A percentile compares a stretch with the other conserved stretches of the same genome.
These are phyloP conservation scores for Tachina grossa DNA, from an alignment of 2,888 invertebrate genomes.

Conservation along the genomic window DNA sequence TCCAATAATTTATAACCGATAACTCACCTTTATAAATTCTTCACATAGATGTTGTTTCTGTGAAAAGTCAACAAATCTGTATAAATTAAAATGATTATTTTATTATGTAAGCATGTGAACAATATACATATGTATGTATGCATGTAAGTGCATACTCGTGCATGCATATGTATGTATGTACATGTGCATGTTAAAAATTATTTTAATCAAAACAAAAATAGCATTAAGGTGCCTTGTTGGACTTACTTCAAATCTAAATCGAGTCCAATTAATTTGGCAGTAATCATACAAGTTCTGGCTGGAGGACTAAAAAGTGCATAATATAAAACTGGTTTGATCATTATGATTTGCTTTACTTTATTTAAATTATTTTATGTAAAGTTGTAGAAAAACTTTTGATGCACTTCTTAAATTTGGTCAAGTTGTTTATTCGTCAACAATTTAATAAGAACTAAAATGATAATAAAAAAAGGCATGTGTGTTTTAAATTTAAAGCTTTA, in stretches of 20 bases:
- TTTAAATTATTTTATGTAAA: background rate
- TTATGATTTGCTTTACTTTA: slow-evolving; percentile 32
- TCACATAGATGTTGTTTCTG: slow-evolving; percentile 81
- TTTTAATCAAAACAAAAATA: background rate
- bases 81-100: slow-evolving; percentile 59
- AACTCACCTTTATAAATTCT: slow-evolving; percentile 81
- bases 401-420: background rate
- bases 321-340: slow-evolving; percentile 80
- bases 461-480: background rate
- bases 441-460: slow-evolving; percentile 3
- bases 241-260: slow-evolving; percentile 81
- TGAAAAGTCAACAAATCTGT: slow-evolving; percentile 82
- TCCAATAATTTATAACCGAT: too few relatives aligned
- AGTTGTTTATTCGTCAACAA: slow-evolving; percentile 7
- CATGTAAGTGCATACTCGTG: background rate
- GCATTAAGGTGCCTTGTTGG: background rate
- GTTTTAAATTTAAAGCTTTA: slow-evolving; percentile 14
- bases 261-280: slow-evolving; percentile 83
- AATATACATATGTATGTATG: background rate
- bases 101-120: slow-evolving; percentile 43
- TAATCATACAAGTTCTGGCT: slow-evolving; percentile 83
- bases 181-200: background rate
- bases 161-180: background rate
- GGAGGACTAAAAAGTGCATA: slow-evolving; percentile 83
- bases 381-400: background rate